These are phyloP conservation scores for Sipha flava DNA, from an alignment of 1,140 invertebrate species.

Conservation along the genomic window DNA sequence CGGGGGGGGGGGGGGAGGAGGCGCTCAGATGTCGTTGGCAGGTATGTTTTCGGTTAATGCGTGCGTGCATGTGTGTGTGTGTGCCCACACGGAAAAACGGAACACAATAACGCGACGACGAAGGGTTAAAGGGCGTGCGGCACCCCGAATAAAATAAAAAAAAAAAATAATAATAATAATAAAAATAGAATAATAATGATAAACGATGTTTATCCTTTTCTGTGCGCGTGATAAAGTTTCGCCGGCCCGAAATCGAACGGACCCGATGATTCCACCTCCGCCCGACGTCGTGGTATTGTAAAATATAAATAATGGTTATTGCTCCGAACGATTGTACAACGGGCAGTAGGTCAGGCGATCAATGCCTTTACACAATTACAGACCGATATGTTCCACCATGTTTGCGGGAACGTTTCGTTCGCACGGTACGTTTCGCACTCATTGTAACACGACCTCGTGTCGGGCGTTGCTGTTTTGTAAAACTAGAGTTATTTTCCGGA, in stretches of 20 bases:
- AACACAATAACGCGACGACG: background rate
- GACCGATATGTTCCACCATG: too few species aligned
- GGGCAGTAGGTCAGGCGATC: too few species aligned
- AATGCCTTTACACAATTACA: too few species aligned
- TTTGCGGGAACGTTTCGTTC: too few species aligned
- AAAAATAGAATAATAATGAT: background rate
- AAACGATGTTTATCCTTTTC: slow-evolving; percentile 15
- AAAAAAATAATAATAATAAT: background rate
- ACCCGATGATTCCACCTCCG: background rate
- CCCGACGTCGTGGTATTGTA: too few species aligned
- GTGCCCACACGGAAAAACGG: background rate
- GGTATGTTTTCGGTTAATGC: background rate
- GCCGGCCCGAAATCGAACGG: background rate
- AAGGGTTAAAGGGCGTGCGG: slow-evolving; percentile 8
- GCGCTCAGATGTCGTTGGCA: slow-evolving; percentile 23
- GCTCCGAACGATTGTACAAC: too few species aligned
- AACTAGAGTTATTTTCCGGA: too few species aligned
- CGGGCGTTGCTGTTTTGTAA: too few species aligned
- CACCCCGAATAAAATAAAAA: background rate
- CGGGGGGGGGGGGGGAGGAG: background rate
- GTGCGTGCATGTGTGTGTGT: background rate
- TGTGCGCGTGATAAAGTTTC: background rate
- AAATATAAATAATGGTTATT: too few species aligned
- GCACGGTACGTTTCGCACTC: too few species aligned
- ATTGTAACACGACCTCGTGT: too few species aligned